Evolutionary conservation across 2,888 invertebrate species (phyloP), one percentile per base, ranked within the genome.

Genomic region (Lepidochitona cinerea): DNA sequence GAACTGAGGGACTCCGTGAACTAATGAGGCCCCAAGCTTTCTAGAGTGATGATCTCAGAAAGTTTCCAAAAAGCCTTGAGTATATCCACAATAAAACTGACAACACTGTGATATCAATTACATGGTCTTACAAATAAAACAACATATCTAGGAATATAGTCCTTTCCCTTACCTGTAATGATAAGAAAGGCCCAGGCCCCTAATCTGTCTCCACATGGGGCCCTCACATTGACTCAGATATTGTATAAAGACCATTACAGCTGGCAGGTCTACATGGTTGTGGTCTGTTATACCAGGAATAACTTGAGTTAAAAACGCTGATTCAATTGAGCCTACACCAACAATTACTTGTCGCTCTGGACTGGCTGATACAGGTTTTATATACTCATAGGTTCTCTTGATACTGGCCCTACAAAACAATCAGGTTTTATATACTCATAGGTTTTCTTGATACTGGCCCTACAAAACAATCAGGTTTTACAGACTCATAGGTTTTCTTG

Each of bases 211-310:
- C 96, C 96, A 97, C 94, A 97, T 94, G 35, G 96, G 96, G 69
- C 97, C 96, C 94, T 97, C 96, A 0, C 95, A 92, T 91, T 96
- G 96, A 7, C 94, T 95, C 83, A 97, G 93, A 92, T 97, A 97
- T 91, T 96, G 95, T 79, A 96, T 92, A 79, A 95, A 95, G 37
- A 97, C 94, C 82, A 94, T 91, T 36, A 97, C 91, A 68, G 95
- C 94, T 12, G 96, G 94, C 49, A 95, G 90, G 86, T 95, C 94
- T 0, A 93, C 90, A 88, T 93, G 90, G 67, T 91, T 90, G 88
- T 93, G 94, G 32, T 94, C 93, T 1, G 90, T 92, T 72, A 96
- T 94, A 70, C 94, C 94, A 29, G 93, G 93, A 26, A 93, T 92
- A 33, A 93, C 92, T 89, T 95, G 95, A 75, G 92, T 92, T 75